A percentile compares a stretch with the other conserved stretches of the same genome.
Evolutionary conservation across 2,888 invertebrate species (phyloP).

Genomic region (Ophraella communa): DNA sequence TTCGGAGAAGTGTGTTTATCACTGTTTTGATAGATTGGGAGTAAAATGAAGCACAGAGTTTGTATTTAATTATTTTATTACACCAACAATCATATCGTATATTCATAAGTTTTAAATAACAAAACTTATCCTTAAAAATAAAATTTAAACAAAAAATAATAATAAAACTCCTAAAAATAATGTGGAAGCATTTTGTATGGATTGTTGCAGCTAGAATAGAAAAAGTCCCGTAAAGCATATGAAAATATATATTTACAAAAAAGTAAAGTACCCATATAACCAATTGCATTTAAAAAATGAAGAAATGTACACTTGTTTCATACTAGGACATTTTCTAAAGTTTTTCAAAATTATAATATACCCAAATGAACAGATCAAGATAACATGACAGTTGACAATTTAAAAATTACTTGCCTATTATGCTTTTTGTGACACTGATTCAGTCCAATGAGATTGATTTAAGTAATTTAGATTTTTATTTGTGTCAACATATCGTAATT

Average conservation of each 20-base stretch:
- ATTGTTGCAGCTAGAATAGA: conserved; percentile 51
- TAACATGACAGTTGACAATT: too few species aligned
- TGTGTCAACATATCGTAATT: too few species aligned
- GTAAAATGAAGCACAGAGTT: background rate
- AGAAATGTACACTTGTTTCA: conserved; percentile 40
- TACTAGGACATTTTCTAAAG: background rate
- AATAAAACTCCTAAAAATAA: conserved; percentile 44
- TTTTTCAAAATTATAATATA: background rate
- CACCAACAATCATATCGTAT: conserved; percentile 63
- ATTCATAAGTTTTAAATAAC: conserved; percentile 61
- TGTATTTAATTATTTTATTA: conserved; percentile 55
- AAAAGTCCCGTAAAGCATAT: conserved; percentile 53
- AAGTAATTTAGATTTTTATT: too few species aligned
- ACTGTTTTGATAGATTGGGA: background rate
- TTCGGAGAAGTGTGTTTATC: too few species aligned
- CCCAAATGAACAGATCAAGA: background rate
- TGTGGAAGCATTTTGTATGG: conserved; percentile 56
- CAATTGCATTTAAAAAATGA: conserved; percentile 44
- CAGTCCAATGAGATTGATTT: too few species aligned
- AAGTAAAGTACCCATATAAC: conserved; percentile 51
- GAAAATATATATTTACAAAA: conserved; percentile 50
- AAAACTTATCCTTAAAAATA: conserved; percentile 59
- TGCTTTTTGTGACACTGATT: too few species aligned
- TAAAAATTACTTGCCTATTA: too few species aligned
- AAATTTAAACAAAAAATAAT: conserved; percentile 57